Conservation (phyloP, 2,113 vertebrate species). For the Rhea americana region DNA sequence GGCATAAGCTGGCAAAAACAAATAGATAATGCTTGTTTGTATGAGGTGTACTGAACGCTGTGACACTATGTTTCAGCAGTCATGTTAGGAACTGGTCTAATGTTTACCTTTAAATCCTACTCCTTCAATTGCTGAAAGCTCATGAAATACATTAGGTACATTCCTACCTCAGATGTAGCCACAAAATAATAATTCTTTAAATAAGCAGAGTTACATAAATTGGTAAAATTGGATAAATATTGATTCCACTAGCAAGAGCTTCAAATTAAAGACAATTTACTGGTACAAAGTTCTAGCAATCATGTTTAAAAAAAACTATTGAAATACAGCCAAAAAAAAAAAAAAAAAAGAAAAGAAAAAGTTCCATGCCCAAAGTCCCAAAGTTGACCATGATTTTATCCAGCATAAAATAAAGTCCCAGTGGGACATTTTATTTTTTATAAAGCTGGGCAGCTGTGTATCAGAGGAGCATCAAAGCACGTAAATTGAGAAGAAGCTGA, state of each 20-base stretch:
- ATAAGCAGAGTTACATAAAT: background rate
- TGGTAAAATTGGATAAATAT: background rate
- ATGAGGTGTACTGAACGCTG: background rate
- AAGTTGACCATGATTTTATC: background rate
- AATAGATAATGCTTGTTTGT: background rate
- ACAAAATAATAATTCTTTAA: background rate
- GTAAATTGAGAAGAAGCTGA: background rate
- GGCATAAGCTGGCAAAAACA: background rate
- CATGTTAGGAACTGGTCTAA: background rate
- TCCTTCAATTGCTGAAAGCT: background rate
- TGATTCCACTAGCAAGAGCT: background rate
- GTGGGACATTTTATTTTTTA: background rate
- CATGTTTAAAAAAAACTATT: background rate
- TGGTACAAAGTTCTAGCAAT: background rate
- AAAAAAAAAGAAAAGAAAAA: background rate
- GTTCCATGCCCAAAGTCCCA: too few relatives aligned
- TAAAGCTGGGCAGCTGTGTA: too few relatives aligned
- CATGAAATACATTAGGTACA: accelerated
- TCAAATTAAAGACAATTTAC: background rate
- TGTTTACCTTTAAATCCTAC: background rate
- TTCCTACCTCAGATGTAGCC: background rate
- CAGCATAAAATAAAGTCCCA: background rate
- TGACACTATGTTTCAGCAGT: background rate
- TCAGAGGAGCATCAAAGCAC: background rate
- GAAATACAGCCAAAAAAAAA: background rate